These are phyloP conservation scores for Passer domesticus DNA, from an alignment of 2,113 vertebrate species.

Conservation along the genomic window DNA sequence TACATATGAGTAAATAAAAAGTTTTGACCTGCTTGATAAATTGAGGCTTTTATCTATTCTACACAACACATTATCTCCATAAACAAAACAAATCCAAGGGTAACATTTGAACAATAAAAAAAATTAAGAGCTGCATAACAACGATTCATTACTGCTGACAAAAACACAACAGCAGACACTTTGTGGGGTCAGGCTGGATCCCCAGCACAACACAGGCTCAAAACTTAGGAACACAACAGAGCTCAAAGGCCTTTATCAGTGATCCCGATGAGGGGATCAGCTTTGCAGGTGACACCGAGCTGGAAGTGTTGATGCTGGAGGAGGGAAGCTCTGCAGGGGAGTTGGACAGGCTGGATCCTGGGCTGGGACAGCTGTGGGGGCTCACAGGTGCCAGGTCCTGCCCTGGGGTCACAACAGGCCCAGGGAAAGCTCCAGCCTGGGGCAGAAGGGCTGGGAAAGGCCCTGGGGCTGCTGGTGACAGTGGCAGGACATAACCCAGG, in stretches of 20 bases:
- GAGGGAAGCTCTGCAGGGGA: not conserved
- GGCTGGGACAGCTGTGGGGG: not conserved
- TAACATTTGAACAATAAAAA: not conserved
- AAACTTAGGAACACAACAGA: not conserved
- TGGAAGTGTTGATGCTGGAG: not conserved
- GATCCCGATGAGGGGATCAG: not conserved
- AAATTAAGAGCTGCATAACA: not conserved
- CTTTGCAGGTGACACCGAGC: not conserved
- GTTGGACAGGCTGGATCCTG: not conserved
- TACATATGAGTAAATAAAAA: not conserved
- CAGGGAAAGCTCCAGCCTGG: not conserved
- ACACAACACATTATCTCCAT: not conserved
- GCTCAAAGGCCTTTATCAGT: not conserved
- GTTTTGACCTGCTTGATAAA: not conserved
- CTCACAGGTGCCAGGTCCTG: not conserved
- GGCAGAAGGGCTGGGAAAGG: not conserved
- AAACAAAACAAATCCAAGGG: not conserved
- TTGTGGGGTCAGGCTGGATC: not conserved
- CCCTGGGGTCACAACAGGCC: not conserved
- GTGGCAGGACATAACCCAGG: rapidly evolving
- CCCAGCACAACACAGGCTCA: not conserved
- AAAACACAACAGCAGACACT: not conserved
- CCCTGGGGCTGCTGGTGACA: not conserved
- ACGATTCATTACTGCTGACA: not conserved
- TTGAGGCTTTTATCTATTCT: not conserved